These are phyloP conservation scores for Strix occidentalis DNA, from an alignment of 2,797 vertebrate genomes.

Conservation along the genomic window DNA sequence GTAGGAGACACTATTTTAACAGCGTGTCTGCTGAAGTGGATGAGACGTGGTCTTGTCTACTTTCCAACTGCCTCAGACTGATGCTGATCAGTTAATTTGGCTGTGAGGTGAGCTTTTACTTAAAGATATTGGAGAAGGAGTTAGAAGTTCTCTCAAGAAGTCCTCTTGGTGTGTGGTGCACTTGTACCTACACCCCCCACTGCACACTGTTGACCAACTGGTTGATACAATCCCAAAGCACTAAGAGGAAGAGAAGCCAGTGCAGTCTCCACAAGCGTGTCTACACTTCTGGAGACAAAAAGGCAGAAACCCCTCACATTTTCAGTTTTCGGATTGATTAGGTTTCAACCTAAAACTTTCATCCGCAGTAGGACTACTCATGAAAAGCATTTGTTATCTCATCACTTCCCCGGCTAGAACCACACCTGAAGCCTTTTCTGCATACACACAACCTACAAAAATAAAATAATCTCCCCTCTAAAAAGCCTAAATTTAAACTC, in stretches of 20 bases:
- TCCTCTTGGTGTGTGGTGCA: neutral
- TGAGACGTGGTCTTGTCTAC: neutral
- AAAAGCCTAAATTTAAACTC: neutral
- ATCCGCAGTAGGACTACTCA: neutral
- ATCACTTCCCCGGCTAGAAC: neutral
- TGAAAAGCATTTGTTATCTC: neutral
- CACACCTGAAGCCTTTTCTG: neutral
- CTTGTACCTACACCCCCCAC: neutral
- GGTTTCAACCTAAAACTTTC: neutral
- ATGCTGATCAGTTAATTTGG: neutral
- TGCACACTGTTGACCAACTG: neutral
- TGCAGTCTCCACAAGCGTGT: too few species aligned
- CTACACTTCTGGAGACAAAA: neutral
- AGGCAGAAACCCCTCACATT: neutral
- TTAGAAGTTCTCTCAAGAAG: neutral
- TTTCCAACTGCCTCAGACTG: neutral
- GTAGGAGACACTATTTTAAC: neutral
- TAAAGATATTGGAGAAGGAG: neutral
- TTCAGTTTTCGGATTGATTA: neutral
- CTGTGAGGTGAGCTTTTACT: neutral
- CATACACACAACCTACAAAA: neutral
- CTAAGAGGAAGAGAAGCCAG: neutral
- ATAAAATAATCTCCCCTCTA: neutral
- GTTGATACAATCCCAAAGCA: neutral
- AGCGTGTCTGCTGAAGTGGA: neutral